phyloP scores from a whole-genome alignment of 2,113 vertebrate genomes.

The Indri indri region DNA sequence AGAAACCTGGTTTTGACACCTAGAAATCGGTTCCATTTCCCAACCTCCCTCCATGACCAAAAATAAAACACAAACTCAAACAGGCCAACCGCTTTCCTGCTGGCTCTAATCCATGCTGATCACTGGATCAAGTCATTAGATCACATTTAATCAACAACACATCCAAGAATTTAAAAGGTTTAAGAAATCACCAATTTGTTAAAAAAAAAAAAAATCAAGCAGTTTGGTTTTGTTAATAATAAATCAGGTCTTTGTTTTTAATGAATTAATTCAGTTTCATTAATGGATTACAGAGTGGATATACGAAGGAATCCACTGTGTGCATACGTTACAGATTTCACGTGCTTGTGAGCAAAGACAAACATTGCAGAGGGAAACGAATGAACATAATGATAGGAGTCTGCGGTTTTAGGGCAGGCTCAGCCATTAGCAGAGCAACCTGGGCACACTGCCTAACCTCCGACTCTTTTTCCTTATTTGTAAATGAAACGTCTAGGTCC shows the following conservation, averaged over 20 bases:
- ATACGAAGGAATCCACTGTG: neutral
- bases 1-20: constrained; percentile 23
- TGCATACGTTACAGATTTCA: neutral
- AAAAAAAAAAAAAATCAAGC: neutral
- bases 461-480: neutral
- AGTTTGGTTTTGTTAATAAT: neutral
- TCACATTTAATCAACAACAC: neutral
- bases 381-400: neutral
- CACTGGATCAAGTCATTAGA: neutral
- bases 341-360: neutral
- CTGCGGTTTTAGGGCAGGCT: neutral
- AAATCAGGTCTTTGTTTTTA: neutral
- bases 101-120: neutral
- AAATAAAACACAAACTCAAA: neutral
- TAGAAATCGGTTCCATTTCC: constrained; percentile 27
- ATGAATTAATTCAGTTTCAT: neutral
- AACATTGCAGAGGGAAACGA: neutral
- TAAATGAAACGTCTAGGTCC: neutral
- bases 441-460: neutral
- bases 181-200: neutral
- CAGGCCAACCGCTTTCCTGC: neutral
- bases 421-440: neutral
- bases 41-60: neutral
- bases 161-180: neutral
- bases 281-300: neutral